These are phyloP conservation scores for Digitonthophagus gazella DNA, from an alignment of 2,888 invertebrate genomes.

Conservation along the genomic window DNA sequence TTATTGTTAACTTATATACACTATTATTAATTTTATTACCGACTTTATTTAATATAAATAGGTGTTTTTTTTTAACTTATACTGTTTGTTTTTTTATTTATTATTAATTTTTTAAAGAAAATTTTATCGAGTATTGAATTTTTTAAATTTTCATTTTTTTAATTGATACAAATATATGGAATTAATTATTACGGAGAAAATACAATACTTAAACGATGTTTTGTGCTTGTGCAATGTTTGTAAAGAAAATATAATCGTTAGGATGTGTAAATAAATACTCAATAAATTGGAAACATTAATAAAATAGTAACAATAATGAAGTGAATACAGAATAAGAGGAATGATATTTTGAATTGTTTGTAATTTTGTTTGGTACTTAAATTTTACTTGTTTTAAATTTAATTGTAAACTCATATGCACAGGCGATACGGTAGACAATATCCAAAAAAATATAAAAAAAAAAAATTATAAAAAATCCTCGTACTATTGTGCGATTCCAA, in stretches of 20 bases:
- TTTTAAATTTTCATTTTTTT: not conserved
- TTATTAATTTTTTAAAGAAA: conserved; percentile 7
- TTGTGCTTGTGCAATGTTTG: not conserved
- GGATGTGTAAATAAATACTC: not conserved
- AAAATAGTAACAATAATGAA: conserved; percentile 1
- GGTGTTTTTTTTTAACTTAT: conserved; percentile 1
- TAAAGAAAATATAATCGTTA: not conserved
- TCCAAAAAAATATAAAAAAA: conserved; percentile 26
- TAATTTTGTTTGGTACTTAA: conserved; percentile 14
- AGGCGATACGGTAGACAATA: conserved; percentile 47
- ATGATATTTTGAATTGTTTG: conserved; percentile 15
- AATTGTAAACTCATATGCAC: conserved; percentile 37
- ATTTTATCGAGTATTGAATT: not conserved
- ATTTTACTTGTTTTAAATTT: not conserved
- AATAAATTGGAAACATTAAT: not conserved
- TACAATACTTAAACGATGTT: not conserved
- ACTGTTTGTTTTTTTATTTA: not conserved
- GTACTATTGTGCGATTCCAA: conserved; percentile 48
- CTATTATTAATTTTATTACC: not conserved
- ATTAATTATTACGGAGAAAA: not conserved
- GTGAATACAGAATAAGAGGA: conserved; percentile 3
- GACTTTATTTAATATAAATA: not conserved
- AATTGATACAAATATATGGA: conserved; percentile 1
- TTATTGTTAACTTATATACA: conserved; percentile 9
- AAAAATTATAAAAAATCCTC: conserved; percentile 32